Evolutionary conservation across 2,797 vertebrate genomes (phyloP).

Genomic region (Melanotaenia nigrans): DNA sequence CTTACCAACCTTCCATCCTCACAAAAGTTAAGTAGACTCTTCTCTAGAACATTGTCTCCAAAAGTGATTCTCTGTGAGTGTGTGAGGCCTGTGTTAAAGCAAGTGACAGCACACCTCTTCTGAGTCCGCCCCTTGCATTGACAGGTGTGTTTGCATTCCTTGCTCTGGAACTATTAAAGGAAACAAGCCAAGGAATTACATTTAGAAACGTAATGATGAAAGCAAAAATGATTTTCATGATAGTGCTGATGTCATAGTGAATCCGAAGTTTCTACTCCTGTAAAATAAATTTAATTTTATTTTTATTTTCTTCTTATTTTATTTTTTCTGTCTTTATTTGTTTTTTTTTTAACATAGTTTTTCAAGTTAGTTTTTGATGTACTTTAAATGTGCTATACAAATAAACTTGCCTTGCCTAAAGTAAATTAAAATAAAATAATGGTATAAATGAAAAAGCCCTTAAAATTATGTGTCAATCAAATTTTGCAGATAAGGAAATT

Average conservation of each 20-base stretch:
- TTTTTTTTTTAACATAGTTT: too few species aligned
- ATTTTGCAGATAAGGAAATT: constrained; percentile 43
- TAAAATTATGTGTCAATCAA: constrained; percentile 32
- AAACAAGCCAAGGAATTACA: constrained; percentile 1
- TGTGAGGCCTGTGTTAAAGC: constrained; percentile 33
- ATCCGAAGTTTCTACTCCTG: not conserved
- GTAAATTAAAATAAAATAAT: not conserved
- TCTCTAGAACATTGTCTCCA: not conserved
- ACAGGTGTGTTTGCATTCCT: constrained; percentile 76
- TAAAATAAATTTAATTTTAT: not conserved
- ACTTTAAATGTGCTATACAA: not conserved
- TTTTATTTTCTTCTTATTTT: not conserved
- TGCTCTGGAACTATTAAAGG: not conserved
- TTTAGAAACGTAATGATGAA: not conserved
- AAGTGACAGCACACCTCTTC: constrained; percentile 52
- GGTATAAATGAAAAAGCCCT: constrained; percentile 10
- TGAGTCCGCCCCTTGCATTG: constrained; percentile 57
- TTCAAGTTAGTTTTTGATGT: not conserved
- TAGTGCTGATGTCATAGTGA: not conserved
- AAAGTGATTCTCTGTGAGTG: constrained; percentile 15
- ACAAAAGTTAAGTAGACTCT: constrained; percentile 17
- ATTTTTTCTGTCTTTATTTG: not conserved
- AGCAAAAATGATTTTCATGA: constrained; percentile 18
- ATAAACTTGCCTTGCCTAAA: too few species aligned
- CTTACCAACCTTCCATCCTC: constrained; percentile 50